Evolutionary conservation across 2,888 invertebrate genomes (phyloP).

Genomic region (Apotomis turbidana): DNA sequence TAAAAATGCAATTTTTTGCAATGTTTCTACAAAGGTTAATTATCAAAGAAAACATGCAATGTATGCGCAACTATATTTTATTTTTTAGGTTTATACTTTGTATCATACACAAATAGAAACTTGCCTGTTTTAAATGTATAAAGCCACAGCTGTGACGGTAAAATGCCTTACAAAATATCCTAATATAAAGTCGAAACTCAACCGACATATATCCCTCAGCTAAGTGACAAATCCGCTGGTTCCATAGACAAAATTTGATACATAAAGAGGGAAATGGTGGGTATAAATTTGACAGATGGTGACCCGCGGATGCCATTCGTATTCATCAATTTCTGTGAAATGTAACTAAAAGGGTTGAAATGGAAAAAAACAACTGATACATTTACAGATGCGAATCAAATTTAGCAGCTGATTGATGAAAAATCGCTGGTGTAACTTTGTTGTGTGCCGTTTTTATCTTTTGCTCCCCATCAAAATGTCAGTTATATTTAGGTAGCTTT

Average conservation of each 20-base stretch:
- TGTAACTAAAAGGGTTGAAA: constrained; percentile 27
- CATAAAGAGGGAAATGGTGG: constrained; percentile 19
- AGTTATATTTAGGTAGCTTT: not conserved
- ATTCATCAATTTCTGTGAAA: constrained; percentile 36
- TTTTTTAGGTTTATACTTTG: too few relatives aligned
- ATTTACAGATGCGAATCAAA: constrained; percentile 23
- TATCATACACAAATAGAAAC: not conserved
- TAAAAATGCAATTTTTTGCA: too few relatives aligned
- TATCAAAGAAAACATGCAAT: too few relatives aligned
- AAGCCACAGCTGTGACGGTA: not conserved
- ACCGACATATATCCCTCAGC: constrained; percentile 3
- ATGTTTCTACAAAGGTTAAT: too few relatives aligned
- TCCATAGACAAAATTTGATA: constrained; percentile 20
- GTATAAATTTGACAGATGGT: constrained; percentile 36
- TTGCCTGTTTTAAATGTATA: not conserved
- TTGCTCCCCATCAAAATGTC: not conserved
- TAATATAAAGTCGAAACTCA: not conserved
- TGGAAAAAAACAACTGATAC: constrained; percentile 9
- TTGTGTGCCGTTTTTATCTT: not conserved
- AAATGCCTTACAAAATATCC: not conserved
- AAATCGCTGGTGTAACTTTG: not conserved
- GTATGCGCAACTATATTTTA: too few relatives aligned
- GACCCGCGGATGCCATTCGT: constrained; percentile 20
- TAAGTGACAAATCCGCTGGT: constrained; percentile 14
- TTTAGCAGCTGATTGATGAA: constrained; percentile 22